phyloP scores from a whole-genome alignment of 2,888 invertebrate genomes.

The Malthinus seriepunctatus region DNA sequence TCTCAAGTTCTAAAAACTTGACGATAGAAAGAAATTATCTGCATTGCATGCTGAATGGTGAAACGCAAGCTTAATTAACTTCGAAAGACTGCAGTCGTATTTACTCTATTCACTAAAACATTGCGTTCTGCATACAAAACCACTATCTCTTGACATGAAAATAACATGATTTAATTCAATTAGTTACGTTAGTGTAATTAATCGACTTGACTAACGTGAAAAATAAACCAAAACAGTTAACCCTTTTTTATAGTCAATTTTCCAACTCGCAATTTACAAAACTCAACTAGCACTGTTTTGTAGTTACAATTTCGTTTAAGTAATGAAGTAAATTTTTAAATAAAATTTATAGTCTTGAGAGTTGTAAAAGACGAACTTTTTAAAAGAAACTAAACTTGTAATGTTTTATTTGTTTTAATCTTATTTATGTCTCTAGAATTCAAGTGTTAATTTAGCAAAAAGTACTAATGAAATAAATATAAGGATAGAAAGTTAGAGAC shows the following conservation, averaged over 20 bases:
- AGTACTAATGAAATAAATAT: slow-evolving; percentile 7
- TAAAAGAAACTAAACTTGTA: too few species aligned
- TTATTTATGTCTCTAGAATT: too few species aligned
- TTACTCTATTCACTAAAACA: slow-evolving; percentile 9
- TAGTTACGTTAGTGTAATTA: slow-evolving; percentile 10
- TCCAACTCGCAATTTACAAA: neutral
- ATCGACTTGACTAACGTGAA: slow-evolving; percentile 10
- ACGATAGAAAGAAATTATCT: slow-evolving; percentile 11
- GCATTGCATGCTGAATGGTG: slow-evolving; percentile 11
- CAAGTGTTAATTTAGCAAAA: slow-evolving; percentile 1
- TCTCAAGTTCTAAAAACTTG: neutral
- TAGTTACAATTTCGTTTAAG: neutral
- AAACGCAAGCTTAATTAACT: slow-evolving; percentile 14
- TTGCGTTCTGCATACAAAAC: slow-evolving; percentile 7
- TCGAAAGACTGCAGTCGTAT: slow-evolving; percentile 15
- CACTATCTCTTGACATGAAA: slow-evolving; percentile 10
- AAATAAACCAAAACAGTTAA: neutral
- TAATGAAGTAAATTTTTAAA: too few species aligned
- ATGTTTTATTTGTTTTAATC: too few species aligned
- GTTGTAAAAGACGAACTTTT: too few species aligned
- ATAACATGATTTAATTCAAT: slow-evolving; percentile 15
- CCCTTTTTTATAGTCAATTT: neutral
- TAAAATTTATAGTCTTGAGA: too few species aligned
- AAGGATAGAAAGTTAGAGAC: slow-evolving; percentile 1
- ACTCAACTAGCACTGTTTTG: neutral